phyloP scores from a whole-genome alignment of 53 echinoderm and acorn worm species.

The Crossaster papposus region DNA sequence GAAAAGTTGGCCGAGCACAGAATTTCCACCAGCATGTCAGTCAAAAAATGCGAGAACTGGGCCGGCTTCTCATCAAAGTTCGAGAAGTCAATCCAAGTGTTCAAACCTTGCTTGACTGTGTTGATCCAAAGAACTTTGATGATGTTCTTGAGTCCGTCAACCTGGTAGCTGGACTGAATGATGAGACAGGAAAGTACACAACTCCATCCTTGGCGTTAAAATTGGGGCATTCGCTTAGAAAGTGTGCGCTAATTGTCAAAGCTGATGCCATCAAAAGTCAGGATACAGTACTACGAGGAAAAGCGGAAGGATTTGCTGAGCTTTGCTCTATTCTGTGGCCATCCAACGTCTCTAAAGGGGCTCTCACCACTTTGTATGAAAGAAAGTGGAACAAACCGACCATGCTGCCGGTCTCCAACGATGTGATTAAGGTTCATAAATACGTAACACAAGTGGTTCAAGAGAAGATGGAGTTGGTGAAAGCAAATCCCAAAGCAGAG shows the following conservation, averaged over 20 bases:
- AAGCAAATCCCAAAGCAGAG: not conserved
- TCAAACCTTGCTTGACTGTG: constrained; percentile 59
- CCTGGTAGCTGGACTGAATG: constrained; percentile 54
- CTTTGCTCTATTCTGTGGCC: not conserved
- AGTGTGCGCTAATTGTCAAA: constrained; percentile 63
- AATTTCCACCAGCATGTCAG: constrained; percentile 58
- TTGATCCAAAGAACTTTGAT: constrained; percentile 63
- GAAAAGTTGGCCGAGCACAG: constrained; percentile 8
- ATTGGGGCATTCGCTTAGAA: constrained; percentile 61
- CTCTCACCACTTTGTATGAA: constrained; percentile 3
- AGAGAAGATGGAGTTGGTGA: constrained; percentile 8
- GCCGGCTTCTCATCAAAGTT: constrained; percentile 44
- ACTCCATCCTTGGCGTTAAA: constrained; percentile 61
- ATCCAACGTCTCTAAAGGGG: not conserved
- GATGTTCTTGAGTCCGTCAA: constrained; percentile 62
- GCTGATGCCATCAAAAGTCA: constrained; percentile 15
- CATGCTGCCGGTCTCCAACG: not conserved
- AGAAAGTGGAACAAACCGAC: constrained; percentile 47
- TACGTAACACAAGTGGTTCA: not conserved
- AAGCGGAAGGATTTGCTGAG: constrained; percentile 4
- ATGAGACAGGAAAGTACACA: constrained; percentile 11
- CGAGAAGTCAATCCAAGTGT: constrained; percentile 48
- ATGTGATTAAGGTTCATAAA: no score
- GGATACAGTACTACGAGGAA: not conserved
- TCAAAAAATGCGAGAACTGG: constrained; percentile 77